Evolutionary conservation across 2,113 vertebrate genomes (phyloP).

Genomic region (Burhinus bistriatus): DNA sequence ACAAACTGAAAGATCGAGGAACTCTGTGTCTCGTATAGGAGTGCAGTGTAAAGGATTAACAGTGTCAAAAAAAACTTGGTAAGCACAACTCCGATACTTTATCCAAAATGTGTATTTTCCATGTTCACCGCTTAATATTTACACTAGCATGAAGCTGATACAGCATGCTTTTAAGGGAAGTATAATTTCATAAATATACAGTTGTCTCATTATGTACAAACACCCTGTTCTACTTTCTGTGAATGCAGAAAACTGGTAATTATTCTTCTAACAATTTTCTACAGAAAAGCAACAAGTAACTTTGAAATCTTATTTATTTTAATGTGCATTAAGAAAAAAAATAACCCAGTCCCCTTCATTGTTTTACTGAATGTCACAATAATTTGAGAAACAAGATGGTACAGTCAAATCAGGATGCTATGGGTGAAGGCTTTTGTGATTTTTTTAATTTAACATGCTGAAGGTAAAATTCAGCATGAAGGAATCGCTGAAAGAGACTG

Average conservation of each 20-base stretch:
- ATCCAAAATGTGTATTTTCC: neutral
- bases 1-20: neutral
- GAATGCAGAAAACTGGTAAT: neutral
- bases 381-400: neutral
- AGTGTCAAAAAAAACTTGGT: neutral
- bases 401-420: neutral
- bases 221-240: neutral
- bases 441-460: neutral
- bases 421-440: neutral
- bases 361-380: neutral
- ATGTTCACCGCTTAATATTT: neutral
- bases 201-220: neutral
- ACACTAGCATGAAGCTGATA: neutral
- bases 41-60: neutral
- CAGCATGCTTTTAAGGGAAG: neutral
- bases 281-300: neutral
- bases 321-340: neutral
- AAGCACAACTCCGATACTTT: accelerated
- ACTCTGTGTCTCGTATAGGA: accelerated
- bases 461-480: neutral
- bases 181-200: neutral
- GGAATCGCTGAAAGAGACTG: neutral
- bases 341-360: neutral
- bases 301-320: neutral
- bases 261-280: neutral